Conservation (phyloP, 2,797 vertebrate genomes). For the Coendou prehensilis region DNA sequence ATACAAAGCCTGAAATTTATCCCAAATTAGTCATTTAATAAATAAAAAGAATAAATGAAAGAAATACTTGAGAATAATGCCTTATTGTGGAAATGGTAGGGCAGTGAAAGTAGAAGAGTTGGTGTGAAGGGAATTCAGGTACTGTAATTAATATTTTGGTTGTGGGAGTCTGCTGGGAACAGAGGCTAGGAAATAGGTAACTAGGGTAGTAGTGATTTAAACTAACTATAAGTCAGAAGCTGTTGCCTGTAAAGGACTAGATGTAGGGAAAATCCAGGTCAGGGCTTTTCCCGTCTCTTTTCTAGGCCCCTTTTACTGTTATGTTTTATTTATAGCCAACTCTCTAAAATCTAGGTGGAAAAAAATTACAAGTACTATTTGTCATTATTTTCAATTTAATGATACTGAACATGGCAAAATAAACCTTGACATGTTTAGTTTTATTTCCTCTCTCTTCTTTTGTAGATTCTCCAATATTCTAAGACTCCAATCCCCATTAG, state of each 20-base stretch:
- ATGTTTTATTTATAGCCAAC: constrained; percentile 31
- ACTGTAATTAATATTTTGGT: constrained; percentile 77
- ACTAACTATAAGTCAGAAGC: background rate
- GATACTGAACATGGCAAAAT: background rate
- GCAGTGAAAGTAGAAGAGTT: constrained; percentile 29
- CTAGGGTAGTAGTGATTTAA: constrained; percentile 49
- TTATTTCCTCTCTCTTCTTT: constrained; percentile 49
- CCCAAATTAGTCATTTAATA: constrained; percentile 49
- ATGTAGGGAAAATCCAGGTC: background rate
- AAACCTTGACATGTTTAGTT: constrained; percentile 40
- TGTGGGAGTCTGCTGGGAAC: constrained; percentile 60
- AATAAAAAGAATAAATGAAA: constrained; percentile 57
- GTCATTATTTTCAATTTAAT: constrained; percentile 48
- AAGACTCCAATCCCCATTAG: background rate
- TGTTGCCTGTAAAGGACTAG: background rate
- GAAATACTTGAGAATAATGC: constrained; percentile 59
- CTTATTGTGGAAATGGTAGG: constrained; percentile 46
- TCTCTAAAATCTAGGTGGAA: constrained; percentile 14
- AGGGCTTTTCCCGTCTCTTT: background rate
- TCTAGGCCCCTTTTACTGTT: background rate
- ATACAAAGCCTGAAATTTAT: constrained; percentile 1
- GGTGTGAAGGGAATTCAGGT: constrained; percentile 67
- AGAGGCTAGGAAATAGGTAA: constrained; percentile 69
- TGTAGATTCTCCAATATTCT: constrained; percentile 23
- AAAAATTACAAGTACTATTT: background rate